phyloP scores from a whole-genome alignment of 2,113 vertebrate genomes.

The Murina feae region DNA sequence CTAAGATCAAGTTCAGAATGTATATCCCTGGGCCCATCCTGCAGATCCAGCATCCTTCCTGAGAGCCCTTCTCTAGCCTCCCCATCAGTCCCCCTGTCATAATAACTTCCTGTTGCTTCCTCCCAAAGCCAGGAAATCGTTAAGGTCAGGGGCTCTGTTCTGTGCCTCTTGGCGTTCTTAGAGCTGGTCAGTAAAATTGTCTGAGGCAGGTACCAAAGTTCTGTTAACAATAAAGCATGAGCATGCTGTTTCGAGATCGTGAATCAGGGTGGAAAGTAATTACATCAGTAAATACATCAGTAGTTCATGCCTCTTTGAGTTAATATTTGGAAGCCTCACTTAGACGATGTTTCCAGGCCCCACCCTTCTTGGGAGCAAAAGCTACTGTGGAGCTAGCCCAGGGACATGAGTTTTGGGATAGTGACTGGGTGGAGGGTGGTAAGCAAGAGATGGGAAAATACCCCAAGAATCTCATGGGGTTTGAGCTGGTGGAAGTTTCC shows the following conservation, averaged over 20 bases:
- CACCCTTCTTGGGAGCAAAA: neutral
- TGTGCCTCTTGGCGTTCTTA: neutral
- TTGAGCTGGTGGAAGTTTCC: neutral
- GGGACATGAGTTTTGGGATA: neutral
- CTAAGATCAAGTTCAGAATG: neutral
- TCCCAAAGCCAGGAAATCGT: neutral
- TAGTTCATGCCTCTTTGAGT: neutral
- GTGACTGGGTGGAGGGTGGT: neutral
- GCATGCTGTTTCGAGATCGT: neutral
- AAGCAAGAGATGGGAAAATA: neutral
- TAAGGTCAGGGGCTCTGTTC: neutral
- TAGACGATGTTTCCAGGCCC: neutral
- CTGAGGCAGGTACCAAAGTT: neutral
- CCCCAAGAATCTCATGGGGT: neutral
- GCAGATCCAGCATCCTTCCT: neutral
- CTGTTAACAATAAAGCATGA: neutral
- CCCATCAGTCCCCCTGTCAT: neutral
- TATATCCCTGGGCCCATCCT: neutral
- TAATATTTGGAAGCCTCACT: neutral
- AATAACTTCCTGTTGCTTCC: neutral
- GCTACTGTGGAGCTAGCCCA: accelerated
- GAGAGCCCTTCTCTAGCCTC: neutral
- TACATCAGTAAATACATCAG: neutral
- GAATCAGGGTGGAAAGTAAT: neutral
- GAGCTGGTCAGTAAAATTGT: neutral